Evolutionary conservation across 1,140 invertebrate species (phyloP).

Genomic region (Adoxophyes honmai): DNA sequence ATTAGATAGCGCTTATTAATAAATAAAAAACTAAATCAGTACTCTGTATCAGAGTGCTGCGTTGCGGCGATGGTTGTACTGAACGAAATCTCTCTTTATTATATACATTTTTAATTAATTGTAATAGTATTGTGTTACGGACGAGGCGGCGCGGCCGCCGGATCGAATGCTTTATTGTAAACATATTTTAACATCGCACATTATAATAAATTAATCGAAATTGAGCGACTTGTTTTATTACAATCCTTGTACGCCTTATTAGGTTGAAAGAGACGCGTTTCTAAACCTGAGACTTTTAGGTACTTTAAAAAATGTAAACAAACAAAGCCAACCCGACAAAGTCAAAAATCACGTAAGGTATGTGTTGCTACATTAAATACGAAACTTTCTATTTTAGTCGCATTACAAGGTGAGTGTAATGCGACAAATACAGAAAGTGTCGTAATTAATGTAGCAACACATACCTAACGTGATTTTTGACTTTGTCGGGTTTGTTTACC

Average conservation of each 20-base stretch:
- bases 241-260: not conserved
- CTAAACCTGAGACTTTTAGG: too few relatives aligned
- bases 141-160: slow-evolving; percentile 22
- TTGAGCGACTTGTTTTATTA: slow-evolving; percentile 44
- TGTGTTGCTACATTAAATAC: too few relatives aligned
- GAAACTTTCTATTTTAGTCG: too few relatives aligned
- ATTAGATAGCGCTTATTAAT: slow-evolving; percentile 68
- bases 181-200: slow-evolving; percentile 76
- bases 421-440: too few relatives aligned
- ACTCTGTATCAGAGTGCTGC: slow-evolving; percentile 70
- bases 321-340: too few relatives aligned
- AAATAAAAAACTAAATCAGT: slow-evolving; percentile 43
- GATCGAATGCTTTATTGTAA: slow-evolving; percentile 73
- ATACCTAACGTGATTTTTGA: too few relatives aligned
- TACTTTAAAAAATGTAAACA: too few relatives aligned
- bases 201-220: slow-evolving; percentile 77
- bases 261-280: too few relatives aligned
- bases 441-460: too few relatives aligned
- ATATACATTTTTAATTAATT: slow-evolving; percentile 36
- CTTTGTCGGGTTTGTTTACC: too few relatives aligned
- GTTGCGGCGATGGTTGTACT: slow-evolving; percentile 44
- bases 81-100: slow-evolving; percentile 54
- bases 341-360: too few relatives aligned
- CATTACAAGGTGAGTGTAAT: too few relatives aligned
- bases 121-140: slow-evolving; percentile 35